A percentile compares a stretch with the other conserved stretches of the same genome.
Conservation (phyloP, 2,113 vertebrate genomes). For the Cisticola juncidis region DNA sequence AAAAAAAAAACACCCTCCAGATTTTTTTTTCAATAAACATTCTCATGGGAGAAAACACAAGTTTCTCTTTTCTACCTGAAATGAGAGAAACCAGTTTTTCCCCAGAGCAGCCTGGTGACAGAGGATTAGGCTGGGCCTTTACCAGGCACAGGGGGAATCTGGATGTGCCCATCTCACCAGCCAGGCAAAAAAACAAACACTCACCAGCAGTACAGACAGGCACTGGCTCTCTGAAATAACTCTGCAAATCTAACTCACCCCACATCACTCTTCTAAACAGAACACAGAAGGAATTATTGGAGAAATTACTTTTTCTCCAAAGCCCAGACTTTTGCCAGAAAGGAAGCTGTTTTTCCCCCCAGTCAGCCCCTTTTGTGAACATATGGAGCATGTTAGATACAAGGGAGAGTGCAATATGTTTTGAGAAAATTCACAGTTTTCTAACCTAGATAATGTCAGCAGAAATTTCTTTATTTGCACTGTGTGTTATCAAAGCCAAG, state of each 20-base stretch:
- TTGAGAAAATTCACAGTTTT: conserved; percentile 36
- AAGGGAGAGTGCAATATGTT: neutral
- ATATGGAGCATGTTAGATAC: neutral
- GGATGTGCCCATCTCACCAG: neutral
- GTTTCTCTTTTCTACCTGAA: neutral
- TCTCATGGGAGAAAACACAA: neutral
- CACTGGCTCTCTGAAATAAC: neutral
- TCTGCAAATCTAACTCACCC: neutral
- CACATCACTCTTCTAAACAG: neutral
- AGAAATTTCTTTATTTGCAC: conserved; percentile 2
- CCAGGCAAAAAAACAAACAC: rapidly evolving
- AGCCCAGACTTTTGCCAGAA: neutral
- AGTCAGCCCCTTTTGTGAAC: neutral
- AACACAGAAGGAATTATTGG: neutral
- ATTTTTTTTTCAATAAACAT: neutral
- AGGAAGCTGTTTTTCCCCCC: neutral
- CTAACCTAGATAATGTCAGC: conserved; percentile 10
- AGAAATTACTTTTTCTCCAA: neutral
- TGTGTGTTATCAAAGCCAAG: neutral
- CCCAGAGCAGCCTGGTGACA: neutral
- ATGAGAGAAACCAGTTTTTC: neutral
- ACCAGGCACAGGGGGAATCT: neutral
- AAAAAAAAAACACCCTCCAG: neutral
- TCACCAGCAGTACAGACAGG: rapidly evolving
- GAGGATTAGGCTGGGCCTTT: neutral